Conservation (phyloP, 2,113 vertebrate species). For the Prietella phreatophila region DNA sequence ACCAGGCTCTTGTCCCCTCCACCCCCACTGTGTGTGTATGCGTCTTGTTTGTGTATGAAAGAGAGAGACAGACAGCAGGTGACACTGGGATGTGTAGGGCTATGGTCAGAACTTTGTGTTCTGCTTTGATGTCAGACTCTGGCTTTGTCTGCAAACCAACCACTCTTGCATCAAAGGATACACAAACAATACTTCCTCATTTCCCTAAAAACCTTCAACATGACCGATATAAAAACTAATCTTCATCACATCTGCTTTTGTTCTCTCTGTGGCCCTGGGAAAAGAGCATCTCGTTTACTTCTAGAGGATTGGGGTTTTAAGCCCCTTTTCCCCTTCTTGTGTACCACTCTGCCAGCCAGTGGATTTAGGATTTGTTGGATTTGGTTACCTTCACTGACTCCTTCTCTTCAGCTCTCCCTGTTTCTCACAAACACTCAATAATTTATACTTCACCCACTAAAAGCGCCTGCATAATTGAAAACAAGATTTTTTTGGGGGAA, state of each 20-base stretch:
- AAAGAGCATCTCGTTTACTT: constrained; percentile 45
- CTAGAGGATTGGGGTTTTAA: constrained; percentile 47
- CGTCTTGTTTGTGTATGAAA: background rate
- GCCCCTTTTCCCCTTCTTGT: background rate
- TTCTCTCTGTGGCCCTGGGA: background rate
- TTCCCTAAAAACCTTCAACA: background rate
- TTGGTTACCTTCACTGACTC: background rate
- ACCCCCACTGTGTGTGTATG: constrained; percentile 32
- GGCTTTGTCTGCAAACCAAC: constrained; percentile 46
- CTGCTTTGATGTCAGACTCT: constrained; percentile 45
- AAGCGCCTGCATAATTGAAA: background rate
- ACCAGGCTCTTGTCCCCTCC: constrained; percentile 50
- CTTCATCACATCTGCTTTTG: background rate
- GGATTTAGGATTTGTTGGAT: constrained; percentile 10
- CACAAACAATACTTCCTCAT: constrained; percentile 5
- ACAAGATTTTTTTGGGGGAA: background rate
- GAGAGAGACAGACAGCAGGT: constrained; percentile 29
- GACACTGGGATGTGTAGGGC: constrained; percentile 48
- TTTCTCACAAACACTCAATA: background rate
- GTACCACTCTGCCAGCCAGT: background rate
- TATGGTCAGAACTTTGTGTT: constrained; percentile 35
- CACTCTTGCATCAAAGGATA: background rate
- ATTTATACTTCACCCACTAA: background rate
- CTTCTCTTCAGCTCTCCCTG: background rate
- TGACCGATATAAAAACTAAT: background rate